These are phyloP conservation scores for Serranus cabrilla DNA, from an alignment of 2,797 vertebrate genomes.

Conservation along the genomic window DNA sequence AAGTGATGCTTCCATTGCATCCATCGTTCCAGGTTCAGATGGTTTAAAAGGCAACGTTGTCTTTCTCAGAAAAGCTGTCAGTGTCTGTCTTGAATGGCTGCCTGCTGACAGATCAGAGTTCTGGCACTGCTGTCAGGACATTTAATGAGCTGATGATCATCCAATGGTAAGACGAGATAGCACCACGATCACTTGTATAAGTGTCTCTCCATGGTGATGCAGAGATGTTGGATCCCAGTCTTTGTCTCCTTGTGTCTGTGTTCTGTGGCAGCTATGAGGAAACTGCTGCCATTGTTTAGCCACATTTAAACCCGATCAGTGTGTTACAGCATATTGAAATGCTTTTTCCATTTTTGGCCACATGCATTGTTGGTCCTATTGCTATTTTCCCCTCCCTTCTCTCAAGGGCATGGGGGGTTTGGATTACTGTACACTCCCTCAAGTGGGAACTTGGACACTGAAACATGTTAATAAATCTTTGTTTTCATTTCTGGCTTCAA, in stretches of 20 bases:
- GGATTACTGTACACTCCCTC: conserved; percentile 66
- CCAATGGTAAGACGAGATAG: neutral
- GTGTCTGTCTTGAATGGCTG: conserved; percentile 39
- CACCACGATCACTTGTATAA: no score
- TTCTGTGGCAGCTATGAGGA: conserved; percentile 36
- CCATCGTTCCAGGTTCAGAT: conserved; percentile 62
- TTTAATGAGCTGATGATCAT: conserved; percentile 35
- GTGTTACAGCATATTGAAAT: conserved; percentile 81
- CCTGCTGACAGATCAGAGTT: conserved; percentile 52
- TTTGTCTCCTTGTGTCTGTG: conserved; percentile 26
- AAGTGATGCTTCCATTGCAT: conserved; percentile 50
- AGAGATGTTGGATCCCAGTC: no score
- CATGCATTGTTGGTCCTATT: conserved; percentile 75
- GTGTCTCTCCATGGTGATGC: no score
- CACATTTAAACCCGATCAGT: conserved; percentile 82
- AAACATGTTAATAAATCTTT: conserved; percentile 26
- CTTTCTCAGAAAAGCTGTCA: conserved; percentile 59
- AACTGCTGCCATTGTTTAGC: conserved; percentile 81
- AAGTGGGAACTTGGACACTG: conserved; percentile 41
- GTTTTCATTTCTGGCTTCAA: neutral
- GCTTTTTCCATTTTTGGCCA: conserved; percentile 89
- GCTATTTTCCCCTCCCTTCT: conserved; percentile 78
- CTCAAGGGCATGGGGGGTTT: conserved; percentile 74
- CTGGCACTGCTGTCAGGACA: conserved; percentile 50
- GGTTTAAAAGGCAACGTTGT: conserved; percentile 61